These are phyloP conservation scores for Polypedilum vanderplanki DNA, from an alignment of 1,140 invertebrate species.

Conservation along the genomic window DNA sequence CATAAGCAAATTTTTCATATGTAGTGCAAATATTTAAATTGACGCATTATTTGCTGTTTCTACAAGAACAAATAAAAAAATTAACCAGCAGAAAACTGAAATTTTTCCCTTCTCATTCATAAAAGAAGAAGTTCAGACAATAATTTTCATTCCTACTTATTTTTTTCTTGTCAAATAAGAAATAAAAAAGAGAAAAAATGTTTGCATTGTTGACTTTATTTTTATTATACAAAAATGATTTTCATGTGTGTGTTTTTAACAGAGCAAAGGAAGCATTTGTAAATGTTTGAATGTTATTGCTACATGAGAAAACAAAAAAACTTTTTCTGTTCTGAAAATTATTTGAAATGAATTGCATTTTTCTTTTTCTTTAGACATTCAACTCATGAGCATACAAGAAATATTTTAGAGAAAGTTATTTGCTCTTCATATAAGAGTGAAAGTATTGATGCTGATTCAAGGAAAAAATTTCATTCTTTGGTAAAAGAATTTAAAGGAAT, in stretches of 20 bases:
- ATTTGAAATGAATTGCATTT: constrained; percentile 3
- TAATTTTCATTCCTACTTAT: neutral
- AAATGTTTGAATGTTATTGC: neutral
- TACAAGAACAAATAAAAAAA: no score
- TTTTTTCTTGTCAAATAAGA: neutral
- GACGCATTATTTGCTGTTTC: no score
- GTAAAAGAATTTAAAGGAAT: no score
- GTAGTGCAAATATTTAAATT: no score
- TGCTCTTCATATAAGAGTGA: no score
- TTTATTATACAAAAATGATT: constrained; percentile 2
- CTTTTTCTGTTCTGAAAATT: neutral
- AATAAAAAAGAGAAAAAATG: neutral
- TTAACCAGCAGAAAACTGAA: no score
- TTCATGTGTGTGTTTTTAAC: neutral
- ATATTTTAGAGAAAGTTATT: neutral
- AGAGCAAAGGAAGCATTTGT: neutral
- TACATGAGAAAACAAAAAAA: no score
- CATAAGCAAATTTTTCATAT: no score
- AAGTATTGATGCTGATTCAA: no score
- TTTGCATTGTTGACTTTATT: neutral
- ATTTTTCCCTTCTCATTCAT: no score
- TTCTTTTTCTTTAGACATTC: neutral
- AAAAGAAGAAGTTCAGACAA: neutral
- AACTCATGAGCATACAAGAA: neutral
- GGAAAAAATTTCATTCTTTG: no score